Evolutionary conservation across 2,797 vertebrate genomes (phyloP), one percentile per base, ranked within the genome.

Genomic region (Sebastes nivosus): DNA sequence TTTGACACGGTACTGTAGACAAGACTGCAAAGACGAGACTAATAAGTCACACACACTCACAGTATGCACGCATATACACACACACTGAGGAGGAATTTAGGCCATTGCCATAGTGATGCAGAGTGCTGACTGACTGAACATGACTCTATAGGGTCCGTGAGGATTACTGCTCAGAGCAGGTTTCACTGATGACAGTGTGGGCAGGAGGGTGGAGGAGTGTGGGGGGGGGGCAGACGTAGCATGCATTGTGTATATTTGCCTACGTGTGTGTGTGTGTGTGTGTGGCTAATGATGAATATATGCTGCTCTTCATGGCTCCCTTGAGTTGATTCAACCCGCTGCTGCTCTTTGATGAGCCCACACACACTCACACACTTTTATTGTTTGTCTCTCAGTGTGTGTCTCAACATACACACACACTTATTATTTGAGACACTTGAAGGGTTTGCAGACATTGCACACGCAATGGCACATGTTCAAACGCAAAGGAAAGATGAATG

Each of bases 31-130:
- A 64, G 69, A 55, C 12, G 50, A 25, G 29, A 27, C 57, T 60
- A 29, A 20, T 3, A 27, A 70, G 29, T 66, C 59, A 46, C 34
- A 59, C 52, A 67, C 36, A 38, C 22, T 25, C 20, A 22, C 42
- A 42, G 13, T 30, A 27, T 32, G 7, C 29, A 54, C 16, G 50
- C 50, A 60, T n/a, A 57, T 5, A 24, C 55, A 60, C 72, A 60
- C 72, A 60, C 72, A 67, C 59, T 42, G 65, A 76, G 70, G 66
- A 81, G 57, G 67, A 88, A 93, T 87, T 84, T 64, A 90, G 93
- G 91, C 80, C 86, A 90, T 92, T 9, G 86, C 85, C 87, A 90
- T 92, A 87, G 89, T 63, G 90, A 92, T 84, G 79, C 36, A 76
- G 79, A 70, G 72, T 18, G 72, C 74, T 75, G 78, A 72, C 68